Evolutionary conservation across 2,113 vertebrate species (phyloP).

Genomic region (Montifringilla adamsi): DNA sequence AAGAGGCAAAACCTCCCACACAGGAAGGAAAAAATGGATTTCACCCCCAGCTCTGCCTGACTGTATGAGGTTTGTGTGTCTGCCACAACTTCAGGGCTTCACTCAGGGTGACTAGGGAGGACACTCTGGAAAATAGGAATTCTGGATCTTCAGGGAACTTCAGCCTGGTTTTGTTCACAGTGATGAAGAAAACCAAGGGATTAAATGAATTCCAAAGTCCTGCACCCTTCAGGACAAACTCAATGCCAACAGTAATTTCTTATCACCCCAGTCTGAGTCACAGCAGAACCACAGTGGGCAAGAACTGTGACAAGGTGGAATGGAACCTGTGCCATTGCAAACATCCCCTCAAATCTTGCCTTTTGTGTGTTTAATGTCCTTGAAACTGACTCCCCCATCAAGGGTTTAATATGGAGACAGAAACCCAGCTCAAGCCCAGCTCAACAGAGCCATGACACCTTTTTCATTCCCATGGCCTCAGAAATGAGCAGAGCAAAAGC

Average conservation of each 20-base stretch:
- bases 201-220: not conserved
- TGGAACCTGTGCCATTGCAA: not conserved
- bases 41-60: not conserved
- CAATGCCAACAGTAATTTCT: not conserved
- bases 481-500: not conserved
- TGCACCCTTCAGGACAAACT: not conserved
- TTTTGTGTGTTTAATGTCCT: not conserved
- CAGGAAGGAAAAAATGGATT: fast-evolving
- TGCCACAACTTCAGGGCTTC: not conserved
- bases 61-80: not conserved
- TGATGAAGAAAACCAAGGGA: not conserved
- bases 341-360: not conserved
- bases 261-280: not conserved
- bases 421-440: not conserved
- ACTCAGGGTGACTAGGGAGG: not conserved
- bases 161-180: not conserved
- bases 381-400: not conserved
- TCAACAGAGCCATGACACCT: not conserved
- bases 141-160: not conserved
- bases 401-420: not conserved
- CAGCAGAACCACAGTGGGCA: not conserved
- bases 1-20: not conserved
- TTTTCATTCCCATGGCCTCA: not conserved
- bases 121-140: not conserved
- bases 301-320: not conserved